A percentile compares a stretch with the other conserved stretches of the same genome.
Conservation (phyloP, 2,888 invertebrate species). For the Agapetus fuscipes region DNA sequence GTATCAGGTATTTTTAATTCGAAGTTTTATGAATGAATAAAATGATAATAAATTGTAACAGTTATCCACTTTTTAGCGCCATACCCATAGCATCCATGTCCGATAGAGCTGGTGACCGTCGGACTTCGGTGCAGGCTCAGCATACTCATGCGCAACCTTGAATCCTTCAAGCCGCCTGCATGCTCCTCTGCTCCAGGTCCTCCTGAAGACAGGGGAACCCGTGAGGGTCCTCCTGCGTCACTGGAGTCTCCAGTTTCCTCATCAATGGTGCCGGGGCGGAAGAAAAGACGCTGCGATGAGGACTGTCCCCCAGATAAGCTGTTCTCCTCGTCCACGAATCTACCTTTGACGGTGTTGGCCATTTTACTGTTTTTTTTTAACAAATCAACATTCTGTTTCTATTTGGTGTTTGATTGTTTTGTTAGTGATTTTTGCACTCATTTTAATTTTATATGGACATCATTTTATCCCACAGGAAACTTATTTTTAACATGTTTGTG, state of each 20-base stretch:
- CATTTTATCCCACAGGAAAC: no score
- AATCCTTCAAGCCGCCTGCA: slow-evolving; percentile 12
- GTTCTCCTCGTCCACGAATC: neutral
- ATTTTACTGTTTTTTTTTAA: neutral
- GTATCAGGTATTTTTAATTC: no score
- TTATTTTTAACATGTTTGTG: no score
- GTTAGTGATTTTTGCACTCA: no score
- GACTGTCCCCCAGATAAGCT: neutral
- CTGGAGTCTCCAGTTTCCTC: slow-evolving; percentile 40
- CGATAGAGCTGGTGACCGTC: slow-evolving; percentile 51
- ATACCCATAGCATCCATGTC: slow-evolving; percentile 46
- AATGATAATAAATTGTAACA: no score
- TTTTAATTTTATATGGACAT: no score
- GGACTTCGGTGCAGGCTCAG: slow-evolving; percentile 48
- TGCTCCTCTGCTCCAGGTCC: neutral
- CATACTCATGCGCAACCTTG: slow-evolving; percentile 29
- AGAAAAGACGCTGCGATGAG: slow-evolving; percentile 30
- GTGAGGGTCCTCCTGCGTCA: slow-evolving; percentile 38
- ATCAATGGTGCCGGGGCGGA: slow-evolving; percentile 38
- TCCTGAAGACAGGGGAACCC: slow-evolving; percentile 27
- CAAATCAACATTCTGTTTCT: neutral
- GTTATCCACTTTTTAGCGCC: no score
- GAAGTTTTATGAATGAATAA: no score
- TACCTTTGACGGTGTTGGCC: no score
- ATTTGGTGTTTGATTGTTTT: neutral